Evolutionary conservation across 2,797 vertebrate genomes (phyloP).

Genomic region (Microctenopoma lineatum): DNA sequence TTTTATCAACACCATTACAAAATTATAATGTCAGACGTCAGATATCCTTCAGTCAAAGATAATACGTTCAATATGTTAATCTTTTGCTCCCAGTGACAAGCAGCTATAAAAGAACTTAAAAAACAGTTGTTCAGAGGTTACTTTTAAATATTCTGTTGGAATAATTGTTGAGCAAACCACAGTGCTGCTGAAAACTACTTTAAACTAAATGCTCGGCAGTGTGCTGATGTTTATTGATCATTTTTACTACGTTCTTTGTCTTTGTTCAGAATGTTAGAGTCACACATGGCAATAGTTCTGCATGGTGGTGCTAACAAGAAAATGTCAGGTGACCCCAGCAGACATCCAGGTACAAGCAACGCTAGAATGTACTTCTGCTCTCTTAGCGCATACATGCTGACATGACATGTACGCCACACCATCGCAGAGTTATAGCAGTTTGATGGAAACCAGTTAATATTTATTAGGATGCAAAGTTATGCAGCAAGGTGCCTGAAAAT

Average conservation of each 20-base stretch:
- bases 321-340: not conserved
- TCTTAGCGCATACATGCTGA: constrained; percentile 1
- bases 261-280: not conserved
- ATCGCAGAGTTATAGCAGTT: constrained; percentile 2
- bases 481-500: constrained; percentile 49
- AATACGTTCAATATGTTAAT: not conserved
- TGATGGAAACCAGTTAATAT: constrained; percentile 23
- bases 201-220: not conserved
- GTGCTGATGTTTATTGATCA: not conserved
- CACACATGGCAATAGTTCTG: not conserved
- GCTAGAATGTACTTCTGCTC: not conserved
- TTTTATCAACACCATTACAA: constrained; percentile 12
- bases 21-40: not conserved
- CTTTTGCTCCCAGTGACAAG: constrained; percentile 8
- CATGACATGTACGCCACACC: not conserved
- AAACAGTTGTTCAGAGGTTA: not conserved
- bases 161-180: not conserved
- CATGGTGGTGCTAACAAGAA: no score
- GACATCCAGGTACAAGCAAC: no score
- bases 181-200: not conserved
- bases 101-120: not conserved
- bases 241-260: not conserved
- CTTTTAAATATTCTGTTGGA: not conserved
- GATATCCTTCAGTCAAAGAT: not conserved
- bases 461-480: constrained; percentile 63